Evolutionary conservation across 2,888 invertebrate genomes (phyloP), one percentile per base, ranked within the genome.

Genomic region (Schizaphis graminum): DNA sequence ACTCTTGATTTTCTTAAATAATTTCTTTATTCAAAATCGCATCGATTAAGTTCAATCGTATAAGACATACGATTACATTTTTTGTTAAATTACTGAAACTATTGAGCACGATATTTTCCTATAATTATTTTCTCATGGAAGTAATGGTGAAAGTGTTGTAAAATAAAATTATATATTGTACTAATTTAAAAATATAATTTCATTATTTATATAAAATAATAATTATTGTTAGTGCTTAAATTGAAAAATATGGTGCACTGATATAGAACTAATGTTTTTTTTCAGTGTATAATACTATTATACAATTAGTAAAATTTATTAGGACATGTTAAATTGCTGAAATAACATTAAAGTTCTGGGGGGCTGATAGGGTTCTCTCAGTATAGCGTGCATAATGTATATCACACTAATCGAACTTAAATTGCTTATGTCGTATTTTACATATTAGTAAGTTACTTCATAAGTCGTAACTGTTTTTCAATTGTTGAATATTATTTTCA

Each of bases 121-220:
- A 10, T 61, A 47, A 61, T 89, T 57, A 89, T 61, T 44, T 89
- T 89, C 44, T 89, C 61, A 16, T 44, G 16, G 28, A 89, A 61
- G 26, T 21, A 26, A 57, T 10, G 28, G 61, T 44, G 89, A 89
- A 89, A 89, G 89, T 89, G 44, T 35, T 57, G 44, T 89, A 44
- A 57, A 61, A 61, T 16, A 61, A n/a, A 61, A 89, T 61, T 35
- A 35, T 57, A 44, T 61, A 61, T 41, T n/a, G 3, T 44, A 57
- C 28, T 28, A 44, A 89, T 89, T 47, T 57, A 13, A 61, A 57
- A 89, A 44, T 21, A 3, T 44, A 13, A 89, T 61, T 89, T 35
- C 35, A 77, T 35, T 77, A 21, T 67, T 67, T 67, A 21, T 67
- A 35, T 0, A 44, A 16, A 26, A 16, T 44, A 28, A 41, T 56